phyloP scores from a whole-genome alignment of 2,113 vertebrate species.

The Sterrhoptilus dennistouni region DNA sequence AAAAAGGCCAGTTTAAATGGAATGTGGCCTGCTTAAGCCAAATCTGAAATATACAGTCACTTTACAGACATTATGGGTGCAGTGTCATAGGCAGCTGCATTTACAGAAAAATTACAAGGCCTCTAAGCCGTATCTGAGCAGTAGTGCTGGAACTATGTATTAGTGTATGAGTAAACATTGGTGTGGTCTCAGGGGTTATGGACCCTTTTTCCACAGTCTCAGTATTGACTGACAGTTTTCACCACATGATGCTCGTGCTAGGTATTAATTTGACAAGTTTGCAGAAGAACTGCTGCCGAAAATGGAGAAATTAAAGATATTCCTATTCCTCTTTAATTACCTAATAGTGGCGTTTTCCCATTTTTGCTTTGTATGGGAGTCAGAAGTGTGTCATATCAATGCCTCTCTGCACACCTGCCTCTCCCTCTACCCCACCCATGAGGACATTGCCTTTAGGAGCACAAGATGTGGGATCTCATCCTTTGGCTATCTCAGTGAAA shows the following conservation, averaged over 20 bases:
- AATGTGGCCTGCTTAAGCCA: not conserved
- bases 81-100: not conserved
- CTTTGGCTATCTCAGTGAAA: not conserved
- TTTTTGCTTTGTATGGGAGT: not conserved
- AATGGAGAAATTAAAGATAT: not conserved
- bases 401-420: not conserved
- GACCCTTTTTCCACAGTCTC: not conserved
- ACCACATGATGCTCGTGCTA: rapidly evolving
- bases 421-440: not conserved
- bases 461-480: not conserved
- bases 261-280: not conserved
- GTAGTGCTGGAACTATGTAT: not conserved
- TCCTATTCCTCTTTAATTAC: not conserved
- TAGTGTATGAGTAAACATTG: not conserved
- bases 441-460: not conserved
- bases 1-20: not conserved
- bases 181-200: not conserved
- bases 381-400: not conserved
- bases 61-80: not conserved
- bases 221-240: not conserved
- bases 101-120: not conserved
- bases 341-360: not conserved
- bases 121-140: not conserved
- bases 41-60: not conserved
- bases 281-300: not conserved